A percentile compares a stretch with the other conserved stretches of the same genome.
phyloP scores from a whole-genome alignment of 2,888 invertebrate species.

The Eulithis testata region DNA sequence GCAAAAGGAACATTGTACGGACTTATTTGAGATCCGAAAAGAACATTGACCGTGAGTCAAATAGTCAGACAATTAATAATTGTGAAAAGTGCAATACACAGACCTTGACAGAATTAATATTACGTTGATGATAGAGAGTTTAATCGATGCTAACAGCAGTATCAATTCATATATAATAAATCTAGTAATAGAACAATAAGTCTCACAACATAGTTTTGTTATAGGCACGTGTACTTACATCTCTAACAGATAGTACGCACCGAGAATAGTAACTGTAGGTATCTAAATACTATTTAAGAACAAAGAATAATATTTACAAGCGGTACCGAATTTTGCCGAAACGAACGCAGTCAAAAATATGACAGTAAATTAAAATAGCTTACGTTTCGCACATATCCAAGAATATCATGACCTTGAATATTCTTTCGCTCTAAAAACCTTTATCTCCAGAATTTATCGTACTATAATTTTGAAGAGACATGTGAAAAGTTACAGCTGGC shows the following conservation, averaged over 20 bases:
- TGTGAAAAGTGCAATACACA: too few relatives aligned
- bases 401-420: conserved; percentile 35
- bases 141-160: too few relatives aligned
- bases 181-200: too few relatives aligned
- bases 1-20: neutral
- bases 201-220: too few relatives aligned
- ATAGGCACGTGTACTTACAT: too few relatives aligned
- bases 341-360: conserved; percentile 20
- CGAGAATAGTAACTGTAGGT: conserved; percentile 28
- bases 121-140: too few relatives aligned
- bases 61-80: too few relatives aligned
- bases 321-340: conserved; percentile 27
- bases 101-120: too few relatives aligned
- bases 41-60: neutral
- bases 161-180: too few relatives aligned
- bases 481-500: conserved; percentile 18
- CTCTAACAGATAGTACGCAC: neutral
- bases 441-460: conserved; percentile 23
- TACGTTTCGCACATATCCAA: conserved; percentile 23
- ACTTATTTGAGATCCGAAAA: neutral
- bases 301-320: conserved; percentile 33
- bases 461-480: conserved; percentile 14
- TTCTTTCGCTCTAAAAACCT: conserved; percentile 18
- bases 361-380: conserved; percentile 37
- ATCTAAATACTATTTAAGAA: conserved; percentile 26